These are phyloP conservation scores for Notothenia rossii DNA, from an alignment of 2,113 vertebrate species.

Conservation along the genomic window DNA sequence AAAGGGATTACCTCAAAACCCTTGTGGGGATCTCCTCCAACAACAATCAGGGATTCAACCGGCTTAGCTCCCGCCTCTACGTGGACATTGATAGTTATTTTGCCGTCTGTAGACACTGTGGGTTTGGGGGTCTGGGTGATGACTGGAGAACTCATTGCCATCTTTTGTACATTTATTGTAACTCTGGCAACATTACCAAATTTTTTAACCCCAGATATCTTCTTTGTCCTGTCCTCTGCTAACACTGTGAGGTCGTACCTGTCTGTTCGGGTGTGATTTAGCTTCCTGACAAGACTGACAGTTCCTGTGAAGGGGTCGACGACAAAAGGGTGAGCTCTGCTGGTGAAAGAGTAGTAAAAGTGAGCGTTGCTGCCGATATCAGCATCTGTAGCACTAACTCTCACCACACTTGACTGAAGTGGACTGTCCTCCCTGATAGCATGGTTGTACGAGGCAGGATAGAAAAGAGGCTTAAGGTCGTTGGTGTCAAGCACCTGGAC, in stretches of 20 bases:
- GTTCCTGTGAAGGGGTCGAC: slow-evolving; percentile 92
- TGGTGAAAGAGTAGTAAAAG: slow-evolving; percentile 92
- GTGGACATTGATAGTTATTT: slow-evolving; percentile 83
- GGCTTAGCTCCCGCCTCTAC: slow-evolving; percentile 84
- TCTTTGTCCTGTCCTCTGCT: slow-evolving; percentile 94
- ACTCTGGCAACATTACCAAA: slow-evolving; percentile 91
- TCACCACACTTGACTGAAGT: slow-evolving; percentile 86
- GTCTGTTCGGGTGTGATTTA: slow-evolving; percentile 86
- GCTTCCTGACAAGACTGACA: slow-evolving; percentile 86
- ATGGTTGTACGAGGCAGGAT: slow-evolving; percentile 92
- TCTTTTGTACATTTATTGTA: slow-evolving; percentile 86
- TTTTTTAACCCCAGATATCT: slow-evolving; percentile 88
- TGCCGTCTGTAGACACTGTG: slow-evolving; percentile 67
- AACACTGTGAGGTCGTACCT: slow-evolving; percentile 90
- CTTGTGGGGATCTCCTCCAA: slow-evolving; percentile 88
- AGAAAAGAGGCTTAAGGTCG: slow-evolving; percentile 96
- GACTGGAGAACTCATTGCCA: slow-evolving; percentile 78
- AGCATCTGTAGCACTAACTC: slow-evolving; percentile 92
- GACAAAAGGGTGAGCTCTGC: slow-evolving; percentile 85
- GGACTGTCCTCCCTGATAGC: slow-evolving; percentile 88
- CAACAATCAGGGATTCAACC: slow-evolving; percentile 86
- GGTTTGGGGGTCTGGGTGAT: slow-evolving; percentile 77
- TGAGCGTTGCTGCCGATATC: slow-evolving; percentile 92
- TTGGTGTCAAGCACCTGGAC: slow-evolving; percentile 94
- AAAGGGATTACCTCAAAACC: slow-evolving; percentile 89